Conservation (phyloP, 2,113 vertebrate genomes). For the Psephotus haematonotus region DNA sequence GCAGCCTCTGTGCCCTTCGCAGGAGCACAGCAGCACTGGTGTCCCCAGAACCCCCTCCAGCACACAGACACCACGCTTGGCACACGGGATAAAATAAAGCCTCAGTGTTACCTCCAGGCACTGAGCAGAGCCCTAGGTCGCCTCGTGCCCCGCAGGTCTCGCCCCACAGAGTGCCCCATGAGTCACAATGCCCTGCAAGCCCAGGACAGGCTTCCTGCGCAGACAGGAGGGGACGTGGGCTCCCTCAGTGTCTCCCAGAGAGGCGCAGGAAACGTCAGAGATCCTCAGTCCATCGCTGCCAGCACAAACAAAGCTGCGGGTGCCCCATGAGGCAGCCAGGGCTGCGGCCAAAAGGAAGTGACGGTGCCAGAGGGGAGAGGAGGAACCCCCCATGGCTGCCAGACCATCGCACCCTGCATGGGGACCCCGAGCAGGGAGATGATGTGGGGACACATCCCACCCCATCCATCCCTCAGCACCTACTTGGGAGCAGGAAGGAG, state of each 20-base stretch:
- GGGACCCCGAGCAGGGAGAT: not conserved
- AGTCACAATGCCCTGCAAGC: not conserved
- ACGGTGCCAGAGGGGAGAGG: not conserved
- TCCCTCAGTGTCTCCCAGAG: accelerated
- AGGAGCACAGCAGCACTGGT: not conserved
- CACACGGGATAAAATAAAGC: not conserved
- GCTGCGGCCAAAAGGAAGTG: not conserved
- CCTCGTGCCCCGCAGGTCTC: not conserved
- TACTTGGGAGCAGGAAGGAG: not conserved
- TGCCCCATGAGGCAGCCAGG: not conserved
- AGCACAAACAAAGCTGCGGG: not conserved
- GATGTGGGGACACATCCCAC: not conserved
- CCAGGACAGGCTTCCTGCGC: not conserved
- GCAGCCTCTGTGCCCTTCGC: not conserved
- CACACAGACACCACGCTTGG: not conserved
- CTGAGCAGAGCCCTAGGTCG: not conserved
- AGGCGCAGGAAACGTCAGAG: not conserved
- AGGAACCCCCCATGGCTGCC: not conserved
- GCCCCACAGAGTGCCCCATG: accelerated
- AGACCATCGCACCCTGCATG: accelerated
- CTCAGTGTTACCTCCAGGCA: accelerated
- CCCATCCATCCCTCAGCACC: not conserved
- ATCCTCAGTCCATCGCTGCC: not conserved
- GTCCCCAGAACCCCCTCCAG: not conserved
- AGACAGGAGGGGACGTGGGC: not conserved